Percentiles rank a stretch among this genome's conserved stretches.
These are phyloP conservation scores for Nemopilema nomurai DNA, from an alignment of 30 jellyfish, hydroid and myxozoan genomes.

Conservation along the genomic window DNA sequence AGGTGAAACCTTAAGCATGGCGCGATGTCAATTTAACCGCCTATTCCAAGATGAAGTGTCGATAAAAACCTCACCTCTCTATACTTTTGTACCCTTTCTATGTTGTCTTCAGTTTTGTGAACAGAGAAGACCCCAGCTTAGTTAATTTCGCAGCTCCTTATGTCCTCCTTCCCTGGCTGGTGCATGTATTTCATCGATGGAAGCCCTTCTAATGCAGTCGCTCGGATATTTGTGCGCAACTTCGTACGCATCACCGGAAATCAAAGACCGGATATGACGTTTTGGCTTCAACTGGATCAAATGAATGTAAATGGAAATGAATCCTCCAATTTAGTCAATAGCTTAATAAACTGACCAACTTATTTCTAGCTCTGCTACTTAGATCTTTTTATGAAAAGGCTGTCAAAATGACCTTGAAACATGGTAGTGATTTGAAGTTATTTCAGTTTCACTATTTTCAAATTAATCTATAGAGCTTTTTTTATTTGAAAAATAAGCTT, in stretches of 20 bases:
- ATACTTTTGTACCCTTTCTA: neutral
- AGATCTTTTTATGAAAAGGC: no score
- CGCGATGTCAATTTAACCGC: neutral
- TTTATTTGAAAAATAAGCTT: no score
- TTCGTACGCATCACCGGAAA: constrained; percentile 73
- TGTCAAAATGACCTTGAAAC: no score
- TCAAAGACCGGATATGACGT: constrained; percentile 59
- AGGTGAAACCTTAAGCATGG: neutral
- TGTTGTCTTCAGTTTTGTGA: neutral
- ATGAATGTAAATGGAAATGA: neutral
- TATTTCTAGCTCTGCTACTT: no score
- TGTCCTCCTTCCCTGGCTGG: constrained; percentile 3
- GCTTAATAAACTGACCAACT: no score
- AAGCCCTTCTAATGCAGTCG: constrained; percentile 55
- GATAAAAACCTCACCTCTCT: neutral
- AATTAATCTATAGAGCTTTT: no score
- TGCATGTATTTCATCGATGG: constrained; percentile 25
- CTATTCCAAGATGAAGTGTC: neutral
- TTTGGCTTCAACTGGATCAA: neutral
- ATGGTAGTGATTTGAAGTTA: no score
- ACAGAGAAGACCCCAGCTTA: neutral
- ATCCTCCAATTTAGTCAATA: no score
- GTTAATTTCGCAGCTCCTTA: neutral
- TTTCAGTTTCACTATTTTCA: no score
- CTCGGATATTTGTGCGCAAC: constrained; percentile 48